Base-by-base conservation (phyloP, 2,888 invertebrate species). In the Clanis bilineata region DNA sequence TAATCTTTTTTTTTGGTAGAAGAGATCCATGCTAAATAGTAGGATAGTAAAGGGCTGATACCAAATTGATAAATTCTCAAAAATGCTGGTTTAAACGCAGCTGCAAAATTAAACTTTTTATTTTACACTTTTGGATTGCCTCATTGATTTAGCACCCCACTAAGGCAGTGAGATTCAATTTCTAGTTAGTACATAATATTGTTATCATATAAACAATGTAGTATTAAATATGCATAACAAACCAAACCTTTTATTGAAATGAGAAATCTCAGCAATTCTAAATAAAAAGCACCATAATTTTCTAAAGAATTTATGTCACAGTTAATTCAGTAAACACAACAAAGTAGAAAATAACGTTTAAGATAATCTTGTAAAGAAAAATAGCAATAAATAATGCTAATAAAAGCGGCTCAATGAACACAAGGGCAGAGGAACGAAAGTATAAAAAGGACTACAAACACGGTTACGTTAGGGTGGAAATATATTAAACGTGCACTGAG, bases 381-480 rank as follows among this genome's bases (percentile, higher is more conserved):
- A 69, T 66, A 63, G 67, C 62, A 59, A 80, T 79, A 78, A 80
- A 83, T 79, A 76, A 83, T 69, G 72, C 72, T 76, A 79, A 80
- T 76, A 80, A 82, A 81, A 78, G 63, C 72, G 69, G 68, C 66
- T 63, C 58, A 62, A 59, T 60, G 66, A 67, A 65, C 63, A 70
- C 58, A 62, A 63, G 66, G 59, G 59, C 58, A 66, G 65, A 68
- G 66, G 72, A 69, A 18, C 6, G 64, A 70, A 63, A 73, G 65
- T 51, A 41, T 71, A 68, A 70, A 72, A 74, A 65, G 70, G 77
- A 71, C 69, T 75, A 76, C 70, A 62, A 72, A 73, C 66, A 66
- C 68, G 65, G 72, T 65, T 64, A 65, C 64, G 36, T 54, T 36
- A 44, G 38, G 56, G 59, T 43, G 15, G 38, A 56, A 59, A 56